A percentile compares a stretch with the other conserved stretches of the same genome.
Conservation (phyloP, 2,888 invertebrate species). For the Agonopterix heracliana region DNA sequence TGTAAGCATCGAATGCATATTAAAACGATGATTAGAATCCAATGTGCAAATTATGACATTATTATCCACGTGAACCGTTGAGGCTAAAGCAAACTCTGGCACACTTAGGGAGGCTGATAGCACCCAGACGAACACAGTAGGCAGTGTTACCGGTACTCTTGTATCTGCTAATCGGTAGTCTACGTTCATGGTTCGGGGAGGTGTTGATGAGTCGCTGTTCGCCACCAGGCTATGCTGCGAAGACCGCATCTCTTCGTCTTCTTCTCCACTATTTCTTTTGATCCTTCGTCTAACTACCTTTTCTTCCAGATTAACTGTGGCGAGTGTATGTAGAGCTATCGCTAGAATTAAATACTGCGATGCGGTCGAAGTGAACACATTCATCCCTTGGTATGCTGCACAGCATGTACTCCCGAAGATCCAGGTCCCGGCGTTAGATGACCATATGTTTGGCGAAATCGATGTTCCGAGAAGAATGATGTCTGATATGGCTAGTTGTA, state of each 20-base stretch:
- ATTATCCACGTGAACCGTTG: constrained; percentile 52
- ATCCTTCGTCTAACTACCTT: constrained; percentile 46
- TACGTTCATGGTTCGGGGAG: constrained; percentile 69
- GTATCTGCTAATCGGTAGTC: constrained; percentile 67
- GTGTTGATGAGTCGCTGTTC: constrained; percentile 63
- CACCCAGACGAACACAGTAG: constrained; percentile 76
- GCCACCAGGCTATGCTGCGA: constrained; percentile 68
- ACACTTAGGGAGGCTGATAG: constrained; percentile 75
- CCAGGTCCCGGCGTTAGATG: constrained; percentile 69
- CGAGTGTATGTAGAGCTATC: constrained; percentile 75
- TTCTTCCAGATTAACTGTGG: constrained; percentile 70
- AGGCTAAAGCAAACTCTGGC: constrained; percentile 75
- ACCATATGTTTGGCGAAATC: constrained; percentile 70
- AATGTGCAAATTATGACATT: constrained; percentile 64
- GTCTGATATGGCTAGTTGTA: constrained; percentile 74
- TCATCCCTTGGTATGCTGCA: constrained; percentile 71
- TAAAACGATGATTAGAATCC: constrained; percentile 64
- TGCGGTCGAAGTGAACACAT: constrained; percentile 73
- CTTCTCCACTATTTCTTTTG: constrained; percentile 43
- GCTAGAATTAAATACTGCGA: constrained; percentile 73
- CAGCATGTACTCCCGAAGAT: constrained; percentile 65
- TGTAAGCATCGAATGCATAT: constrained; percentile 56
- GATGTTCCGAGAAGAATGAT: constrained; percentile 58
- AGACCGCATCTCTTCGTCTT: constrained; percentile 62
- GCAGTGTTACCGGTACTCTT: constrained; percentile 66